Evolutionary conservation across 2,888 invertebrate genomes (phyloP), one percentile per base, ranked within the genome.

Genomic region (Cyclophora albipunctata): DNA sequence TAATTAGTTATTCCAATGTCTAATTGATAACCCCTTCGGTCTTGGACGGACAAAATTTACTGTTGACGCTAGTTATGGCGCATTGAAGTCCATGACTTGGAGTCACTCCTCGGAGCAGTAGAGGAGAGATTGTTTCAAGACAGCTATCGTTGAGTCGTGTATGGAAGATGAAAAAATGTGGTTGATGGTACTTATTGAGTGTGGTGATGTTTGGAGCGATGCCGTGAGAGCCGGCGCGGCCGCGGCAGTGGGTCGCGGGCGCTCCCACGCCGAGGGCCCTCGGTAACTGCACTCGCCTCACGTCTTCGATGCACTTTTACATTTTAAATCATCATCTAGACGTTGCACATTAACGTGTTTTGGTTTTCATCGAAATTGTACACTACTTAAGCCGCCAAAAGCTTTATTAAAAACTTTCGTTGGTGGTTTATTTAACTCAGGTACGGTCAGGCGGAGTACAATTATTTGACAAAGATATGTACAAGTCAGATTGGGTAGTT

Each of bases 221-320:
- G 62, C 52, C 67, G 67, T 69, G 66, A 57, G 69, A 67, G 62
- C 63, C 63, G 54, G 33, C n/a, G 34, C 5, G 45, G 48, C 42
- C 34, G 47, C 46, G 57, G 53, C 55, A 64, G 58, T 69, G 56
- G 65, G 71, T 67, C 70, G 67, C 50, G 51, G 51, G 49, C 51
- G 48, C 59, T 62, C 71, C 67, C 62, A 73, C 73, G 71, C 72
- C 64, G 51, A 47, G 34, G 41, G 52, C 49, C 55, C 42, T 42
- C 37, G 55, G 52, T 48, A 48, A 50, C 48, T 6, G 34, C 43
- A 34, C 43, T 33, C 42, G 33, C 6, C 54, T 58, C 60, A 64
- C 59, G 60, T 58, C 55, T 55, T 49, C 53, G 47, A 34, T 59
- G 61, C 61, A 67, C 63, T 66, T 69, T 69, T 65, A 62, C 58